phyloP scores from a whole-genome alignment of 2,888 invertebrate genomes.

The Dasypogon diadema region DNA sequence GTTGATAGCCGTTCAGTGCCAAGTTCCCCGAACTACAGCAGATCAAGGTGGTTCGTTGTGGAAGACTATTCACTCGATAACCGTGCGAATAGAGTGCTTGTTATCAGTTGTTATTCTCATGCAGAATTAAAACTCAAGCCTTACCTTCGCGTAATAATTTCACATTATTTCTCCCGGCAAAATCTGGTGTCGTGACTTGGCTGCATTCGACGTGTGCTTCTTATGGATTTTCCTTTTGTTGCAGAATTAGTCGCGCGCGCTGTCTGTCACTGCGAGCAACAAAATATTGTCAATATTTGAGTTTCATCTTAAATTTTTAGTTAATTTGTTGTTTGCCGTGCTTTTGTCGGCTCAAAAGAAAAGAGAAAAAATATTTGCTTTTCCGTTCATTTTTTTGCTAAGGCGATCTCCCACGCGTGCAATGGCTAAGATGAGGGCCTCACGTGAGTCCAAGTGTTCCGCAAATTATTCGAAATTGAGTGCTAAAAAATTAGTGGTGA shows the following conservation, averaged over 20 bases:
- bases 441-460: slow-evolving; percentile 33
- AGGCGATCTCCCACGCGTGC: background rate
- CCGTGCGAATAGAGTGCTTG: slow-evolving; percentile 2
- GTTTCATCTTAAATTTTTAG: slow-evolving; percentile 19
- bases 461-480: slow-evolving; percentile 7
- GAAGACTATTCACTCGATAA: background rate
- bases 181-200: slow-evolving; percentile 7
- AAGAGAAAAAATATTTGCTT: background rate
- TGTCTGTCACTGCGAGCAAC: background rate
- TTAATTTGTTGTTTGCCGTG: background rate
- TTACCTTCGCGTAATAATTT: background rate
- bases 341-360: background rate
- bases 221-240: background rate
- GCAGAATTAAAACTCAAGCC: background rate
- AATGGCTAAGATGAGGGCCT: slow-evolving; percentile 43
- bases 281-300: background rate
- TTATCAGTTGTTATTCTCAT: background rate
- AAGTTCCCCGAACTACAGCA: no score
- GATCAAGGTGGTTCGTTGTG: background rate
- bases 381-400: background rate
- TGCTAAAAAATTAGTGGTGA: slow-evolving; percentile 38
- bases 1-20: no score
- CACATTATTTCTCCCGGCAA: background rate
- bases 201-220: background rate
- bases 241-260: slow-evolving; percentile 5